These are phyloP conservation scores for Gadus macrocephalus DNA, from an alignment of 2,113 vertebrate species.

Conservation along the genomic window DNA sequence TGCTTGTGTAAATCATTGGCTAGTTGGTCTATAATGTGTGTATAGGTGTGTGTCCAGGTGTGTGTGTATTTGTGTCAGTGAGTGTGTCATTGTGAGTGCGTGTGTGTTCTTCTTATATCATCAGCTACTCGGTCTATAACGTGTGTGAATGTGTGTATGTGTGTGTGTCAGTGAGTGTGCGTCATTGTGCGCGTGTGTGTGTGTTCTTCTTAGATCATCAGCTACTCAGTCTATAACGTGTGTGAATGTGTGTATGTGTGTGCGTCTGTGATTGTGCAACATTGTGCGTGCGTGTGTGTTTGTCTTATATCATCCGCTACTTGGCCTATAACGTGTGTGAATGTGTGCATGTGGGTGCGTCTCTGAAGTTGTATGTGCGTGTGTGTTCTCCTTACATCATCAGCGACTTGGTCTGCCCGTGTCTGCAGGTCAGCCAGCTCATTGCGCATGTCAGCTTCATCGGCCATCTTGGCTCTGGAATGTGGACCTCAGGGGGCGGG, in stretches of 20 bases:
- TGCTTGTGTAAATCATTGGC: too few relatives aligned
- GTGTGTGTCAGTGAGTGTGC: too few relatives aligned
- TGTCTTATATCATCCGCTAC: too few relatives aligned
- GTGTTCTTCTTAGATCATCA: too few relatives aligned
- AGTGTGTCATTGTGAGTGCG: background rate
- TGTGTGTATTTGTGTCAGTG: conserved; percentile 1
- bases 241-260: background rate
- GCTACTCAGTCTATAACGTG: too few relatives aligned
- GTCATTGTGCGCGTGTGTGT: too few relatives aligned
- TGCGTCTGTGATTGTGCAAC: background rate
- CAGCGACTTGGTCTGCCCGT: conserved; percentile 88
- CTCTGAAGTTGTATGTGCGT: conserved; percentile 1
- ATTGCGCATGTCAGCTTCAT: conserved; percentile 97
- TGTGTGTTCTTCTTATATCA: conserved; percentile 76
- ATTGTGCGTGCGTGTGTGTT: background rate
- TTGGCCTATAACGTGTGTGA: background rate
- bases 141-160: too few relatives aligned
- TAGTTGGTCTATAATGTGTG: background rate
- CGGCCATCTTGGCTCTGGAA: conserved; percentile 80
- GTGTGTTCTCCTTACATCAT: conserved; percentile 80
- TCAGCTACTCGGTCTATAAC: conserved; percentile 83
- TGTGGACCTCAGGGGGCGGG: conserved; percentile 50
- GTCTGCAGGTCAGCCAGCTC: conserved; percentile 96
- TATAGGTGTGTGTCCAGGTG: background rate
- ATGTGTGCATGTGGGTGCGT: background rate